Evolutionary conservation across 2,888 invertebrate genomes (phyloP), one percentile per base, ranked within the genome.

Genomic region (Synergus japonicus): DNA sequence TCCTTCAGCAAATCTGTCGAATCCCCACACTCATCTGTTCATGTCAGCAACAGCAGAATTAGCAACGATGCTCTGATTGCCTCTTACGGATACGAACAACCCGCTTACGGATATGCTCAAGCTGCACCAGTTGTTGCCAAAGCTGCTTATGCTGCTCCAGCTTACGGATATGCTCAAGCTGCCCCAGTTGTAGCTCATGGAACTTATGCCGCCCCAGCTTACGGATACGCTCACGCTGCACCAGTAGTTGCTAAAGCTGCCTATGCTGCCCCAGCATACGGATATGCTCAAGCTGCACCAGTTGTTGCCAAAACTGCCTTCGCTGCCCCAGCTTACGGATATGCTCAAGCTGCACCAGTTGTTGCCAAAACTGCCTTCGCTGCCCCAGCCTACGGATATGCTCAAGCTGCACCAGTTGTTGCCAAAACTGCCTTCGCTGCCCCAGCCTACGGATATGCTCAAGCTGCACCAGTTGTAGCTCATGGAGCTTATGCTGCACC

Each of bases 1-100:
- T 82, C 86, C 41, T 90, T 87, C 83, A 86, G 84, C 77, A 88
- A 88, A 67, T 80, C 86, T 43, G 89, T 89, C 44, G 88, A 90
- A 22, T 84, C 89, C 10, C 89, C 89, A 2, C 86, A 89, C 65
- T 88, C 89, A 3, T 86, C 86, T 8, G 89, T 89, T 9, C 87
- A 86, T 43, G 89, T 89, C 5, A 87, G 84, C 85, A 89, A 87
- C 83, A 88, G 87, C 76, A 88, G 85, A 46, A 83, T 86, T 49
- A 87, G 85, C 85, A 89, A 89, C 84, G 89, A 89, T 60, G 88
- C 79, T 7, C 77, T 86, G 13, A 15, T 86, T 22, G 78, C 81
- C 76, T 83, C 76, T 41, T 84, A 60, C 9, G 60, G 60, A 22
- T 60, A 60, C 8, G 60, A n/a, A n/a, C 18, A 18, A 10, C 60